Conservation (phyloP, 2,113 vertebrate species). For the Lanius ludovicianus region DNA sequence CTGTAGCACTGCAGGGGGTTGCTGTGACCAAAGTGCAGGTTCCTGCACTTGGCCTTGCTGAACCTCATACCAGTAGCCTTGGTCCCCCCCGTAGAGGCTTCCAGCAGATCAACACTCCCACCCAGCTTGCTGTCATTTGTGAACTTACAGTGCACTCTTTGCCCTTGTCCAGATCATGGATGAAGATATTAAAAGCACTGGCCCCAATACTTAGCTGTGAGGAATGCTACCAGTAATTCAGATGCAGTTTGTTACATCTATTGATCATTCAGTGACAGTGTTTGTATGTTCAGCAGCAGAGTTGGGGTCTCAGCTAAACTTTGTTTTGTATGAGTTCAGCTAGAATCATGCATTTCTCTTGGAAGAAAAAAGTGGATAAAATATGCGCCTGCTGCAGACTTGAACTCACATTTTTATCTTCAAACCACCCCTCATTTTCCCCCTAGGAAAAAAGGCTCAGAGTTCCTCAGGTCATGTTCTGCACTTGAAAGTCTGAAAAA, state of each 20-base stretch:
- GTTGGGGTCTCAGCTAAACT: background rate
- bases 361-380: background rate
- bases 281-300: background rate
- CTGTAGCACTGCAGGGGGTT: background rate
- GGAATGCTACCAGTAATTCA: background rate
- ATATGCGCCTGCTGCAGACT: background rate
- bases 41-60: fast-evolving
- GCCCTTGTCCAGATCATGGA: background rate
- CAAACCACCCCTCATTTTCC: background rate
- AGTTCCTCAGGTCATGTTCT: background rate
- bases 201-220: background rate
- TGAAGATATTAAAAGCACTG: background rate
- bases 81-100: background rate
- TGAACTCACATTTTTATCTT: background rate
- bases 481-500: background rate
- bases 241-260: background rate
- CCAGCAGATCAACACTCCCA: background rate
- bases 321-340: background rate
- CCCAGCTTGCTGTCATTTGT: background rate
- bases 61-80: background rate
- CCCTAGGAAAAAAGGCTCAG: fast-evolving
- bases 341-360: background rate
- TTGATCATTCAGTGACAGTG: background rate
- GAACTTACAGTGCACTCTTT: background rate
- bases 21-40: background rate